Evolutionary conservation across 2,113 vertebrate species (phyloP), one percentile per base, ranked within the genome.

Genomic region (Lampris megalopsis): DNA sequence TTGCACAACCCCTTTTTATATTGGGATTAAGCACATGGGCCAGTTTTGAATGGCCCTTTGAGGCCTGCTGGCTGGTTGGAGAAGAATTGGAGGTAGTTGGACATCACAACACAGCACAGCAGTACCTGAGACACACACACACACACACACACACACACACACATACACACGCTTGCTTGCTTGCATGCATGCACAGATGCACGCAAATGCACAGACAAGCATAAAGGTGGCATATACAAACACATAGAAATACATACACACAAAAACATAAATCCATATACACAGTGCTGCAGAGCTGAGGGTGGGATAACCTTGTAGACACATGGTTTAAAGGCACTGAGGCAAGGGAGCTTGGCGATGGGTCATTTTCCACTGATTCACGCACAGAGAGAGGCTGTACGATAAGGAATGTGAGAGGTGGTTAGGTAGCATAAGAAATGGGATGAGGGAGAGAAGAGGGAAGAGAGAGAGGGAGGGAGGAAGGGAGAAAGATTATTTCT

Each of bases 1-100:
- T 88, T 90, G 86, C 87, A 72, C 75, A 75, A 71, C 85, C 89
- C 72, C 86, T 83, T 84, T 47, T 77, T 70, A 78, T 65, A 63
- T 82, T 86, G 80, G 74, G 82, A 85, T 79, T 86, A 24, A 84
- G 80, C 82, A 86, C 76, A 77, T 35, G n/a, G 47, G 37, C 36
- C 10, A 5, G 45, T 72, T 85, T 78, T 79, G 37, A 78, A 76
- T 79, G 50, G 64, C 62, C 79, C 76, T 75, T 67, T 42, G 71
- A 73, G 57, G 68, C 76, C 62, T 24, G 57, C 45, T 57, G 61
- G 54, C 64, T 79, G 66, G 65, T 49, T 38, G 65, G 66, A 62
- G 63, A 76, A 56, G 42, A 67, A 76, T 47, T 57, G 0, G 37
- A 49, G 13, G 41, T 47, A 68, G 54, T 24, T 24, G 24, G 24